Percentiles rank a stretch among this genome's conserved stretches.
Evolutionary conservation across 1,140 invertebrate genomes (phyloP).

Genomic region (Hestina assimilis): DNA sequence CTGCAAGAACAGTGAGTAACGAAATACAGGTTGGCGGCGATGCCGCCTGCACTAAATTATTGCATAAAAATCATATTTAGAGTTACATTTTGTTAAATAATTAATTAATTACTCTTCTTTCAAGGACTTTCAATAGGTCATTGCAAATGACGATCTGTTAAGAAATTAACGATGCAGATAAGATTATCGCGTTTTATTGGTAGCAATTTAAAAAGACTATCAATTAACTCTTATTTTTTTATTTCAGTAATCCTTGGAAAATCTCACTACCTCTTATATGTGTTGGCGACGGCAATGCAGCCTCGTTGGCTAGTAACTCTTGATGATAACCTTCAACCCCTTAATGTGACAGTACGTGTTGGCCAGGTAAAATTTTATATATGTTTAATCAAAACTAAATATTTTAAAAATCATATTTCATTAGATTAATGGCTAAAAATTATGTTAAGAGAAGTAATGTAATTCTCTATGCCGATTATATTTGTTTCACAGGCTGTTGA

Average conservation of each 20-base stretch:
- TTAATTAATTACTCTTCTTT: too few relatives aligned
- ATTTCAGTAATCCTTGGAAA: conserved; percentile 94
- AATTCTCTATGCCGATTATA: too few relatives aligned
- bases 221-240: conserved; percentile 22
- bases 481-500: conserved; percentile 90
- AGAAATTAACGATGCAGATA: too few relatives aligned
- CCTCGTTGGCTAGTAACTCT: conserved; percentile 99
- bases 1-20: conserved; percentile 94
- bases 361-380: conserved; percentile 85
- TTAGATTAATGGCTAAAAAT: too few relatives aligned
- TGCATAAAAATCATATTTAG: too few relatives aligned
- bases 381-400: too few relatives aligned
- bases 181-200: too few relatives aligned
- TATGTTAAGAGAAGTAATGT: too few relatives aligned
- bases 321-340: conserved; percentile 95
- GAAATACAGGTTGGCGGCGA: background rate
- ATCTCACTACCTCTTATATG: conserved; percentile 97
- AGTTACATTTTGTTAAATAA: too few relatives aligned
- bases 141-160: too few relatives aligned
- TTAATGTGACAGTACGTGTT: conserved; percentile 97
- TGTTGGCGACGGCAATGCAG: conserved; percentile 97
- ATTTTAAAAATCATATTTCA: too few relatives aligned
- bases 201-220: background rate
- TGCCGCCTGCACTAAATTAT: background rate
- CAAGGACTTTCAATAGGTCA: too few relatives aligned